Evolutionary conservation across 2,797 vertebrate species (phyloP), one percentile per base, ranked within the genome.

Genomic region (Acestrorhynchus altus): DNA sequence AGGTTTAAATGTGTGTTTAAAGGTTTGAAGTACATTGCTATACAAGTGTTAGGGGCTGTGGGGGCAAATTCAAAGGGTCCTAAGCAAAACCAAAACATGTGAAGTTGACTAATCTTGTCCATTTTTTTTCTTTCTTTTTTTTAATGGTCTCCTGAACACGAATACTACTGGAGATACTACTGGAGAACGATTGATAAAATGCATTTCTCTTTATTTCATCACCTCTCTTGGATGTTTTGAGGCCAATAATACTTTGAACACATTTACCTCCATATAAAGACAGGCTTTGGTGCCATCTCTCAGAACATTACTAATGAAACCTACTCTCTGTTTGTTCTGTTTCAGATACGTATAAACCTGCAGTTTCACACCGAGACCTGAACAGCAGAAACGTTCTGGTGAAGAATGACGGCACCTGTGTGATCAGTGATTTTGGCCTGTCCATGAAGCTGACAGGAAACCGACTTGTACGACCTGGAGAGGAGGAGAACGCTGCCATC

Each of bases 341-440:
- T 78, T 86, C 82, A 99, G 97, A 98, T 85, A 85, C 93, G 83
- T 97, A 97, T 83, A 99, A 99, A 86, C 95, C 96, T 31, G 95
- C 97, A 0, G 94, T 99, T 87, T 96, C 96, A 72, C 96, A 98
- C 85, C 94, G 97, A 75, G 97, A 99, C 86, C 86, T 98, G 87
- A 97, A 97, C 88, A 98, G 97, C 90, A 93, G 96, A 84, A 98
- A 99, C 2, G 94, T 98, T 0, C 86, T 99, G 83, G 96, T 99
- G 4, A 96, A 96, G 79, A 93, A 93, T 0, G 96, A 98, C 44
- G 93, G 96, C 73, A 95, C 94, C 0, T 97, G 96, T 80, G 96
- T 98, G 1, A 95, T 98, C 67, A 96, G 96, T 0, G 96, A 98
- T 85, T 98, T 97, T 28, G 97, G 97, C 0, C 92, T 98, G 80